A percentile compares a stretch with the other conserved stretches of the same genome.
Conservation (phyloP, 2,113 vertebrate genomes). For the Larimichthys polyactis region DNA sequence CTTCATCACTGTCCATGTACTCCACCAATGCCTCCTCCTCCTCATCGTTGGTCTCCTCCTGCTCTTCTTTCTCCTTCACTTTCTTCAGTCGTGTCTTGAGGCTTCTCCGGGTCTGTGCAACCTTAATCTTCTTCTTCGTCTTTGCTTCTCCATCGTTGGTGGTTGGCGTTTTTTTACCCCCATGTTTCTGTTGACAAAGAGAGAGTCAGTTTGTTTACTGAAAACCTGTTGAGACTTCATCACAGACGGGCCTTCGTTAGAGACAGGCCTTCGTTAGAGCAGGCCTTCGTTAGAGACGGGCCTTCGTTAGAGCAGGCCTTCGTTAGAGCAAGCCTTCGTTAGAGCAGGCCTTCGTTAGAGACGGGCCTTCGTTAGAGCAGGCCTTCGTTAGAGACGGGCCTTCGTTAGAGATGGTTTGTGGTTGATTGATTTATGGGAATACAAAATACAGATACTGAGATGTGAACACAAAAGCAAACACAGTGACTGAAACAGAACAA, state of each 20-base stretch:
- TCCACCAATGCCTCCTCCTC: conserved; percentile 38
- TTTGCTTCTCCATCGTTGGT: not conserved
- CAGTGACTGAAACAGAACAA: no score
- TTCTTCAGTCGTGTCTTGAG: conserved; percentile 25
- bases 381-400: no score
- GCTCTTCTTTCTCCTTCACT: conserved; percentile 10
- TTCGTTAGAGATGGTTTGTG: no score
- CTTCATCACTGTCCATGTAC: conserved; percentile 72
- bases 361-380: no score
- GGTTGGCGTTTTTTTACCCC: fast-evolving
- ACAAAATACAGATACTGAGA: not conserved
- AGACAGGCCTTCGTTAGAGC: no score
- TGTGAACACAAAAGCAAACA: no score
- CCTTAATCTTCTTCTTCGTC: not conserved
- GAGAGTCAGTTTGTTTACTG: not conserved
- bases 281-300: no score
- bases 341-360: no score
- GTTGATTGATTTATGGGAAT: not conserved
- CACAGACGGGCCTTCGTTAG: no score
- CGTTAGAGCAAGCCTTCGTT: no score
- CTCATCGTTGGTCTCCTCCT: conserved; percentile 13
- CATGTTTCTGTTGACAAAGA: conserved; percentile 2
- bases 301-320: no score
- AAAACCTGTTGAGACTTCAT: no score
- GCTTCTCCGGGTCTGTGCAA: not conserved